Evolutionary conservation across 1,140 invertebrate genomes (phyloP).

Genomic region (Neodiprion pinetum): DNA sequence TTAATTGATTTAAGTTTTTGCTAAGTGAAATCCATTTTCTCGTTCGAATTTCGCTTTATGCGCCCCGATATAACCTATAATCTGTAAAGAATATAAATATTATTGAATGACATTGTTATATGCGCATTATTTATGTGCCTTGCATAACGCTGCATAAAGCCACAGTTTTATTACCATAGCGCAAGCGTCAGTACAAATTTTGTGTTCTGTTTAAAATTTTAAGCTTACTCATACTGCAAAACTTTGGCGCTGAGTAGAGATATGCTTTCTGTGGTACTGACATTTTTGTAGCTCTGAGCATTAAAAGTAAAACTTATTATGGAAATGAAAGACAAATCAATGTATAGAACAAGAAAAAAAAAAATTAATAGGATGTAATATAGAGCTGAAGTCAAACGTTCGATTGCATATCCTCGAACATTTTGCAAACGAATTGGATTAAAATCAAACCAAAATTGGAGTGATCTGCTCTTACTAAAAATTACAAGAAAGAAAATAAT

Average conservation of each 20-base stretch:
- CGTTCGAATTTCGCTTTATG: not conserved
- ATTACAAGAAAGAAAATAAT: no score
- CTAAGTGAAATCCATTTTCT: no score
- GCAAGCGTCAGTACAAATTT: not conserved
- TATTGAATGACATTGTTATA: not conserved
- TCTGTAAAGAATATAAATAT: not conserved
- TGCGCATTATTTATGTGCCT: constrained; percentile 4
- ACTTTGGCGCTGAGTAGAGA: not conserved
- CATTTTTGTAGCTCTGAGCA: not conserved
- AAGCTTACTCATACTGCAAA: not conserved
- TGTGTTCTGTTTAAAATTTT: not conserved
- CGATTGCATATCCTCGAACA: not conserved
- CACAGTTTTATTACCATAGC: not conserved
- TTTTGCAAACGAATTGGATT: not conserved
- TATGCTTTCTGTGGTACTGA: not conserved
- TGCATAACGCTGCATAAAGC: not conserved
- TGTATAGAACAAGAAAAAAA: not conserved
- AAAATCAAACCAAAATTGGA: not conserved
- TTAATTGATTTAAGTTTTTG: no score
- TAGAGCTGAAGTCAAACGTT: not conserved
- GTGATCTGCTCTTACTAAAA: no score
- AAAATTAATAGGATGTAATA: not conserved
- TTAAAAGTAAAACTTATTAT: not conserved
- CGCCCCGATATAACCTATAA: not conserved
- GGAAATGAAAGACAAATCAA: not conserved